A percentile compares a stretch with the other conserved stretches of the same genome.
Conservation (phyloP, 2,888 invertebrate genomes). For the Heliconius hortense region DNA sequence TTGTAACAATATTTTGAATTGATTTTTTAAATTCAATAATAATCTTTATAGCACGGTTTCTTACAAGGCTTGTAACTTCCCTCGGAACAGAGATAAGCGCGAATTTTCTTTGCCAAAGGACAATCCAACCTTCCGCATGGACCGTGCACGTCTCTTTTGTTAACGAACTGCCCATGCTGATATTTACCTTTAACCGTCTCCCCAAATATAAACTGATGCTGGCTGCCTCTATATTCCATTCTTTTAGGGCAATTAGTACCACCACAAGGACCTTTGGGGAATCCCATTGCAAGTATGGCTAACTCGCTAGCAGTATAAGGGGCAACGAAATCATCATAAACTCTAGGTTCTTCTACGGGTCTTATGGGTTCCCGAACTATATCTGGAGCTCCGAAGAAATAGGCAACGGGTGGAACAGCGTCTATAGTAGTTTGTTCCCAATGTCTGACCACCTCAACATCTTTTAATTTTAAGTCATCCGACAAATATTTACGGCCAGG, state of each 20-base stretch:
- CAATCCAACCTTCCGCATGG: slow-evolving; percentile 76
- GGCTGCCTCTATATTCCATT: slow-evolving; percentile 74
- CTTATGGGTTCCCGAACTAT: slow-evolving; percentile 66
- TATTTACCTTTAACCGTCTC: slow-evolving; percentile 70
- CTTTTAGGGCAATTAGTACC: slow-evolving; percentile 75
- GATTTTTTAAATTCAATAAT: slow-evolving; percentile 12
- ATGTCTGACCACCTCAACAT: slow-evolving; percentile 73
- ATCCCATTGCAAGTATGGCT: slow-evolving; percentile 75
- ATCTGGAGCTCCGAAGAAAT: slow-evolving; percentile 73
- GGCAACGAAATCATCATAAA: slow-evolving; percentile 70
- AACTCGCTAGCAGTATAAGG: slow-evolving; percentile 70
- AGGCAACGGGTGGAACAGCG: slow-evolving; percentile 68
- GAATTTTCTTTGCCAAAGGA: slow-evolving; percentile 72
- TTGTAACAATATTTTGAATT: neutral
- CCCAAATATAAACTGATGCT: slow-evolving; percentile 73
- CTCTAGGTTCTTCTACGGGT: slow-evolving; percentile 56
- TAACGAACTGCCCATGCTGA: slow-evolving; percentile 71
- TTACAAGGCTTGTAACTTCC: slow-evolving; percentile 71
- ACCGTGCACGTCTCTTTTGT: slow-evolving; percentile 74
- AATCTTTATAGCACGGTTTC: slow-evolving; percentile 70
- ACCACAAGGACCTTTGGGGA: slow-evolving; percentile 76
- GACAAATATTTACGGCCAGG: slow-evolving; percentile 71
- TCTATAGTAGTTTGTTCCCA: slow-evolving; percentile 75
- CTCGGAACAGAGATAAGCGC: slow-evolving; percentile 65
- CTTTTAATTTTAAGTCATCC: slow-evolving; percentile 71